phyloP scores from a whole-genome alignment of 1,140 invertebrate genomes.

The Ceratosolen fusciceps region DNA sequence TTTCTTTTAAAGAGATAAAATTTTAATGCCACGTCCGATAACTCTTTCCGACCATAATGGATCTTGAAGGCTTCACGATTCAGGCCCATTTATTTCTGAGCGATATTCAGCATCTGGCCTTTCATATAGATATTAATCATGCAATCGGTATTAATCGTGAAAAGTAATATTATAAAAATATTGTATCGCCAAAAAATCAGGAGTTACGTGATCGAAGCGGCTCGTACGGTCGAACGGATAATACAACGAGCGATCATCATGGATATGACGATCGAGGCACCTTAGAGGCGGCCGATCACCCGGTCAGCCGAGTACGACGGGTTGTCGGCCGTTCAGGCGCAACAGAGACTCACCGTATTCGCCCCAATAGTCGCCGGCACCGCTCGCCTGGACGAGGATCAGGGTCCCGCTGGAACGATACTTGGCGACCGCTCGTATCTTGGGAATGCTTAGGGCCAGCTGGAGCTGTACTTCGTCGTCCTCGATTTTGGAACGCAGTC shows the following conservation, averaged over 20 bases:
- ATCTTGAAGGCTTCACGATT: too few relatives aligned
- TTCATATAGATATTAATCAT: too few relatives aligned
- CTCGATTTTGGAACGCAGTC: conserved; percentile 73
- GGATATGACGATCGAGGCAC: neutral
- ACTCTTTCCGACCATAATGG: too few relatives aligned
- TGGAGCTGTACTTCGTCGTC: conserved; percentile 83
- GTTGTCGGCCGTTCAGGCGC: conserved; percentile 20
- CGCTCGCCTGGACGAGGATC: conserved; percentile 83
- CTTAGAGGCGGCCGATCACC: neutral
- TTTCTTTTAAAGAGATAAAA: too few relatives aligned
- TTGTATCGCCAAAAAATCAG: too few relatives aligned
- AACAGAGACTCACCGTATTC: conserved; percentile 78
- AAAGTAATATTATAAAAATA: too few relatives aligned
- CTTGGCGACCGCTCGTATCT: conserved; percentile 80
- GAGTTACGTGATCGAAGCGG: neutral
- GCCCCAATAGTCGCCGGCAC: conserved; percentile 88
- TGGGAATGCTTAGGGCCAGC: conserved; percentile 82
- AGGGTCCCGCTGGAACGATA: conserved; percentile 85
- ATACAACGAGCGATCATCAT: too few relatives aligned
- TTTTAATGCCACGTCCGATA: too few relatives aligned
- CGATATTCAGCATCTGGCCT: too few relatives aligned
- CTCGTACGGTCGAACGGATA: neutral
- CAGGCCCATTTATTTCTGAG: too few relatives aligned
- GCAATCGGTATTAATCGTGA: too few relatives aligned
- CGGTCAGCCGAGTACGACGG: neutral